Evolutionary conservation across 2,888 invertebrate genomes (phyloP), one percentile per base, ranked within the genome.

Genomic region (Oligia latruncula): DNA sequence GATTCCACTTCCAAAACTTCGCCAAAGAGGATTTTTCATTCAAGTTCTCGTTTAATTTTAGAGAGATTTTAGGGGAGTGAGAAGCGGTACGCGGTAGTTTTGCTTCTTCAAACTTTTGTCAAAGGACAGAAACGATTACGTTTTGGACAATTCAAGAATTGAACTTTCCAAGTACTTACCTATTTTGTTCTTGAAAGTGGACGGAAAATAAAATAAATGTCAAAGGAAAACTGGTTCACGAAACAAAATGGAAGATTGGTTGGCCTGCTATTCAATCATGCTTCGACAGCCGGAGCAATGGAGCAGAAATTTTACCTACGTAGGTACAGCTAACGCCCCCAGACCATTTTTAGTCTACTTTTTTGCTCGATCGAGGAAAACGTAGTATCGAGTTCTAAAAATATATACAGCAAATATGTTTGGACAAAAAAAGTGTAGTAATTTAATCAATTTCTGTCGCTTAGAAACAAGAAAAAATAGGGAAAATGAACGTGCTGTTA

Each of bases 21-120:
- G 67, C 62, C 77, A 81, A 85, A 86, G 81, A 79, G 77, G 81
- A 85, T 86, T 83, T 88, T 88, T 82, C 78, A 82, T 88, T 82
- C 78, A 82, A 88, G 71, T 84, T 78, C 77, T 83, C 77, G 80
- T 88, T 88, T 87, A 85, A 90, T 83, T 89, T 85, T 83, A 82
- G 84, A 82, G 78, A 74, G 78, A 85, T 81, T 88, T 83, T 76
- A 67, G 76, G 78, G 68, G 75, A 86, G 76, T 70, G 70, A 71
- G 76, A 80, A 74, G 65, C 79, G n/a, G 75, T 64, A 66, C 66
- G 73, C 80, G 65, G 72, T 80, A 82, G 83, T 83, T 81, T 81
- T 84, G 67, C 77, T 79, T 73, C 77, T 83, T 49, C 46, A 80
- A 88, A 88, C 75, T 84, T 87, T 87, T 71, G 77, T 83, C 74